Conservation (phyloP, 2,888 invertebrate genomes). For the Cerceris ruficornis region DNA sequence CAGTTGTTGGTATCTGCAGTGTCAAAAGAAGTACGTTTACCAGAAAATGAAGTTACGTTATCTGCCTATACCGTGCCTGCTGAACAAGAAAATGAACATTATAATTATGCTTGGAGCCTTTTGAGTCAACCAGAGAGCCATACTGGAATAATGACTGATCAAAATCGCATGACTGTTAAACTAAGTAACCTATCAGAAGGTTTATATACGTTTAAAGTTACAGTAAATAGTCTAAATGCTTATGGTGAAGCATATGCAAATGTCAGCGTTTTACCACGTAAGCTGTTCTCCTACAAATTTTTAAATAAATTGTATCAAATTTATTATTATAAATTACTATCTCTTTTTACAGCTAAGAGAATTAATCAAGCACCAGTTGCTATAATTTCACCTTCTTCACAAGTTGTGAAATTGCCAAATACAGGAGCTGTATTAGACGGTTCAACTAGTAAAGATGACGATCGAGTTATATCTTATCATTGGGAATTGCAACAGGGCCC, state of each 20-base stretch:
- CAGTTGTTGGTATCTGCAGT: constrained; percentile 88
- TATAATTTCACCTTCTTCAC: constrained; percentile 92
- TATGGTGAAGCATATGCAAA: constrained; percentile 93
- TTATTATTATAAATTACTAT: not conserved
- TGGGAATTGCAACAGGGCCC: constrained; percentile 97
- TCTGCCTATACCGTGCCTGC: constrained; percentile 92
- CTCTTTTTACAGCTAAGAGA: constrained; percentile 85
- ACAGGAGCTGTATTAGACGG: constrained; percentile 95
- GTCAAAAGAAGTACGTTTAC: constrained; percentile 90
- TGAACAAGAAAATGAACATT: constrained; percentile 88
- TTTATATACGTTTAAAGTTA: constrained; percentile 92
- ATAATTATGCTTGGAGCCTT: constrained; percentile 94
- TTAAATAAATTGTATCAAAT: not conserved
- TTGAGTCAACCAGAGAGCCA: constrained; percentile 92
- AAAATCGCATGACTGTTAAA: constrained; percentile 92
- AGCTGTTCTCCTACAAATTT: constrained; percentile 54
- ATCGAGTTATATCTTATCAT: constrained; percentile 92
- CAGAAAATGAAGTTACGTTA: constrained; percentile 92
- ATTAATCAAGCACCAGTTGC: constrained; percentile 93
- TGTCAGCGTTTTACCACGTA: constrained; percentile 92
- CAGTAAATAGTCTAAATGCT: constrained; percentile 90
- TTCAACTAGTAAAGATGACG: constrained; percentile 90
- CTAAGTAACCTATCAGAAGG: constrained; percentile 93
- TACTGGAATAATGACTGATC: constrained; percentile 89
- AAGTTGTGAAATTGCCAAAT: constrained; percentile 94